Evolutionary conservation across 1,140 invertebrate genomes (phyloP).

Genomic region (Drosophila ambigua): DNA sequence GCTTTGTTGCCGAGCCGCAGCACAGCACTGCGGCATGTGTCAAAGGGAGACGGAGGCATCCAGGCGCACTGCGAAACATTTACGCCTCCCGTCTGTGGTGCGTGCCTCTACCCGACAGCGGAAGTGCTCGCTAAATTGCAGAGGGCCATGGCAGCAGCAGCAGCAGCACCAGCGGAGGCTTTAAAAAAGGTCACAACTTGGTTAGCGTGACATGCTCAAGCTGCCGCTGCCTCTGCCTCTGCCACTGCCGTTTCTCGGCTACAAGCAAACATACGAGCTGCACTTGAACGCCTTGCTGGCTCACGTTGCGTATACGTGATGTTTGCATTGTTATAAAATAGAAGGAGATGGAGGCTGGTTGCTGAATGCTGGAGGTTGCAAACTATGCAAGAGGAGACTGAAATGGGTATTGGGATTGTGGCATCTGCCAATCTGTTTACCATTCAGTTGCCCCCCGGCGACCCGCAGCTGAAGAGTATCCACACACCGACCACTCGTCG

Average conservation of each 20-base stretch:
- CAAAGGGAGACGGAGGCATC: constrained; percentile 15
- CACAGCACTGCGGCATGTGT: constrained; percentile 21
- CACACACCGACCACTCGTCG: constrained; percentile 1
- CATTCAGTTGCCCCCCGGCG: neutral
- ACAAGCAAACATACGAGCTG: constrained; percentile 25
- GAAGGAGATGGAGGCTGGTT: constrained; percentile 1
- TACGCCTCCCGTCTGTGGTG: constrained; percentile 22
- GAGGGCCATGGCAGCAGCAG: constrained; percentile 8
- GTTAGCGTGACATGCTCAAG: constrained; percentile 32
- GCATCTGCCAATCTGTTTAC: no score
- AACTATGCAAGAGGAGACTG: no score
- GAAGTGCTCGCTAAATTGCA: constrained; percentile 56
- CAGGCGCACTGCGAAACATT: constrained; percentile 6
- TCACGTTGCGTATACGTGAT: constrained; percentile 69
- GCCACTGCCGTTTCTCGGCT: constrained; percentile 1
- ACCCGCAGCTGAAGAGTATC: neutral
- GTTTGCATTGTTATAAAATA: constrained; percentile 27
- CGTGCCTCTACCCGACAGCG: constrained; percentile 16
- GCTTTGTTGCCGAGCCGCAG: constrained; percentile 1
- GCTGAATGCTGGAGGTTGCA: neutral
- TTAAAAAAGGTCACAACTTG: constrained; percentile 63
- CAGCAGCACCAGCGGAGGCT: constrained; percentile 5
- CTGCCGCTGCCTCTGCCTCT: constrained; percentile 5
- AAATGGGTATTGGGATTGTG: no score
- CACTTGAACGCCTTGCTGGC: constrained; percentile 38